Conservation (phyloP, 2,113 vertebrate genomes). For the Peromyscus leucopus region DNA sequence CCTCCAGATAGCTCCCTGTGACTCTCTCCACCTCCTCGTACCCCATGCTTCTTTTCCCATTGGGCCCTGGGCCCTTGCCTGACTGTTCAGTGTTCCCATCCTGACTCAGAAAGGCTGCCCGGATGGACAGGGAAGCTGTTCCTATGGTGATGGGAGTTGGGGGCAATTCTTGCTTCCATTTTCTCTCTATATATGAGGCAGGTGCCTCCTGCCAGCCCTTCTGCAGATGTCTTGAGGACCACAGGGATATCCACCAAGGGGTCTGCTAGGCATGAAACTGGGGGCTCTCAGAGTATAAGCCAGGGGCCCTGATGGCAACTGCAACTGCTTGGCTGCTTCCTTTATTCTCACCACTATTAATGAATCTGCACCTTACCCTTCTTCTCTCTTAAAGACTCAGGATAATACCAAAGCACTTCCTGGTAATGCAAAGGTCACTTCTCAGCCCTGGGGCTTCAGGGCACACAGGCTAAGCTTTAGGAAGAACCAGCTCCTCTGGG, state of each 20-base stretch:
- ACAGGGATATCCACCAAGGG: accelerated
- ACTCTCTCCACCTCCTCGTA: accelerated
- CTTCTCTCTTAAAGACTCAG: neutral
- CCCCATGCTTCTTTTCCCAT: accelerated
- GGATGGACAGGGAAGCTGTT: neutral
- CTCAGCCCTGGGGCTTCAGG: neutral
- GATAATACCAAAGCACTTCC: neutral
- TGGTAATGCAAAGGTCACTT: neutral
- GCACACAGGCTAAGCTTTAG: neutral
- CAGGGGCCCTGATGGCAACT: accelerated
- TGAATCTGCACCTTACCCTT: neutral
- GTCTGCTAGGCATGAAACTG: too few species aligned
- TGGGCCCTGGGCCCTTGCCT: too few species aligned
- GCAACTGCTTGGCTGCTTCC: neutral
- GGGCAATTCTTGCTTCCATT: neutral
- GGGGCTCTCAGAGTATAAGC: accelerated
- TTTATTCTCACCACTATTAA: neutral
- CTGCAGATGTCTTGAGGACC: too few species aligned
- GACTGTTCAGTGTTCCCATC: neutral
- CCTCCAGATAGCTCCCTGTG: neutral
- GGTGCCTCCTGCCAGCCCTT: neutral
- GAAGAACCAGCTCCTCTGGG: neutral
- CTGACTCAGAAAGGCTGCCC: neutral
- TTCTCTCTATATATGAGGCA: neutral
- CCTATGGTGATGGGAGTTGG: too few species aligned